Evolutionary conservation across 2,888 invertebrate genomes (phyloP).

Genomic region (Thymelicus sylvestris): DNA sequence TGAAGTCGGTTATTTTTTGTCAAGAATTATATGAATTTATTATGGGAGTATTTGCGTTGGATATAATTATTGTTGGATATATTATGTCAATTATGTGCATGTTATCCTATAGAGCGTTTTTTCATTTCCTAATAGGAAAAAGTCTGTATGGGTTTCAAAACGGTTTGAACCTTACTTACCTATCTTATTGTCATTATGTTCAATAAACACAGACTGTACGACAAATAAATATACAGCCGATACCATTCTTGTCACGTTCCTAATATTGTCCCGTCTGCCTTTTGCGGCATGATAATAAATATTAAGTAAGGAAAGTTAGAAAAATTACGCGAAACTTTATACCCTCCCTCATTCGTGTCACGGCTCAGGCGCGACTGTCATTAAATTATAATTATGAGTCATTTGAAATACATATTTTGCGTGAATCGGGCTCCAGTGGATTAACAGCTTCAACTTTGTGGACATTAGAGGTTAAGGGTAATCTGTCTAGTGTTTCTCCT

Average conservation of each 20-base stretch:
- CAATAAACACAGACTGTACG: not conserved
- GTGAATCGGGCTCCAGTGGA: too few relatives aligned
- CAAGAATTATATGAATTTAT: too few relatives aligned
- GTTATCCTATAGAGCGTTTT: too few relatives aligned
- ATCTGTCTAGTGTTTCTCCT: too few relatives aligned
- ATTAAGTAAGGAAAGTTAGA: conserved; percentile 29
- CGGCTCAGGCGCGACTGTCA: not conserved
- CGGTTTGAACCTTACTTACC: not conserved
- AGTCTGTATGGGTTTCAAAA: too few relatives aligned
- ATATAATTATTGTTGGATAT: too few relatives aligned
- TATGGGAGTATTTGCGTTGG: too few relatives aligned
- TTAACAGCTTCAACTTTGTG: too few relatives aligned
- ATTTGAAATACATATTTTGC: not conserved
- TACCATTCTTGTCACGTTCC: conserved; percentile 31
- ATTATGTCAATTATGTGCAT: too few relatives aligned
- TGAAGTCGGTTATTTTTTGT: too few relatives aligned
- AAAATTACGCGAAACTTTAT: conserved; percentile 28
- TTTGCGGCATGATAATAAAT: conserved; percentile 26
- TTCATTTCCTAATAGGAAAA: too few relatives aligned
- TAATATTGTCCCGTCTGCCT: conserved; percentile 39
- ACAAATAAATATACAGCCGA: not conserved
- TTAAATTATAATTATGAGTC: not conserved
- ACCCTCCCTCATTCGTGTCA: not conserved
- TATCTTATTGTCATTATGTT: not conserved
- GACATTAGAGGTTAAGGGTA: too few relatives aligned